Conservation (phyloP, 2,797 vertebrate species). For the Sciurus carolinensis region DNA sequence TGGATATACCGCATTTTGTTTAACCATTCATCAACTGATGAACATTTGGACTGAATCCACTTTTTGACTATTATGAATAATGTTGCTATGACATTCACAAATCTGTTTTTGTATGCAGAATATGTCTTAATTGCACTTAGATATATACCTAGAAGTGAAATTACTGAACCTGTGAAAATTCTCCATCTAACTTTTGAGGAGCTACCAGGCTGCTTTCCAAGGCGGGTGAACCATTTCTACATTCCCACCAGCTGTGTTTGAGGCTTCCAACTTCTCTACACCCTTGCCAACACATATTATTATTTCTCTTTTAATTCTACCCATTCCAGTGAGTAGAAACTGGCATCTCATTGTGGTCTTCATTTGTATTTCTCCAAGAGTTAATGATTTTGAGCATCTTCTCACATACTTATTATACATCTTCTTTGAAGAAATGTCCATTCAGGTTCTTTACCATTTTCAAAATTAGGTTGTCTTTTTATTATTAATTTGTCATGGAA, state of each 20-base stretch:
- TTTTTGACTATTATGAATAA: neutral
- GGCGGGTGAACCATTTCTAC: neutral
- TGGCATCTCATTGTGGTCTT: neutral
- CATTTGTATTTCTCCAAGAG: neutral
- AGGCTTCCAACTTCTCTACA: neutral
- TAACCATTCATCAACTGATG: neutral
- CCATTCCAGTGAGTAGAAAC: neutral
- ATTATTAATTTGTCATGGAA: neutral
- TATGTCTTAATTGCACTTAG: neutral
- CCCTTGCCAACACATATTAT: neutral
- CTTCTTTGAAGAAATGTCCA: neutral
- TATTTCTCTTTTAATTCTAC: neutral
- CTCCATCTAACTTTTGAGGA: neutral
- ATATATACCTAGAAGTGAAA: neutral
- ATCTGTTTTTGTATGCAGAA: neutral
- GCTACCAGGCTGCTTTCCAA: neutral
- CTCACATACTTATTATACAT: neutral
- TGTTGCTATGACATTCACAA: neutral
- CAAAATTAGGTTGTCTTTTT: neutral
- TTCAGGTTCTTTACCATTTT: neutral
- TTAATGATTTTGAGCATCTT: neutral
- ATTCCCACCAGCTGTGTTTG: neutral
- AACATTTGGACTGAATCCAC: neutral
- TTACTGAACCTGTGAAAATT: neutral
- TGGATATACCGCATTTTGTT: neutral